phyloP scores from a whole-genome alignment of 2,888 invertebrate species.

The Plusia festucae region DNA sequence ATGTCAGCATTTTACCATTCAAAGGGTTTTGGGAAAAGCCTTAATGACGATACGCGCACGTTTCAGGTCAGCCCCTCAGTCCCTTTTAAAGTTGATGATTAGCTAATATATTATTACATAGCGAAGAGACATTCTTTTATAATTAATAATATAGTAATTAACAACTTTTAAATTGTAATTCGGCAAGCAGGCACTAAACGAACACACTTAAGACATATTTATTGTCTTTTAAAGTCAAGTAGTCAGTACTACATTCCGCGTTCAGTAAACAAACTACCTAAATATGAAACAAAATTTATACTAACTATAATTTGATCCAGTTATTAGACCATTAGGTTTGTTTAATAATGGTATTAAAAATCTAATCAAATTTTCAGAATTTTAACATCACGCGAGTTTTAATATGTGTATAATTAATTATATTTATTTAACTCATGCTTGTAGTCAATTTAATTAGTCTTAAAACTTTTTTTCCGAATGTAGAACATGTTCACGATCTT shows the following conservation, averaged over 20 bases:
- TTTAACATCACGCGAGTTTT: not conserved
- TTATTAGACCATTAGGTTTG: not conserved
- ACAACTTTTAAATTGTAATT: too few relatives aligned
- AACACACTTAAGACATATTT: too few relatives aligned
- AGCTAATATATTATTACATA: not conserved
- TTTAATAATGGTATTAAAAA: not conserved
- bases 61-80: not conserved
- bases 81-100: not conserved
- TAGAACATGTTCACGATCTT: not conserved
- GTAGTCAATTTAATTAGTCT: not conserved
- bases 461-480: too few relatives aligned
- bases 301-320: not conserved
- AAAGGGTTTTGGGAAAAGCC: not conserved
- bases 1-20: conserved; percentile 3
- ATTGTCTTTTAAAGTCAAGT: too few relatives aligned
- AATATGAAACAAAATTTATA: too few relatives aligned
- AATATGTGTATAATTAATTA: not conserved
- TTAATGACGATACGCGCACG: not conserved
- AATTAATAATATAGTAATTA: not conserved
- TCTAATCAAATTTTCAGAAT: not conserved
- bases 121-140: not conserved
- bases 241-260: not conserved
- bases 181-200: too few relatives aligned
- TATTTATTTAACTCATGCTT: not conserved
- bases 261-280: not conserved